Evolutionary conservation across 1,140 invertebrate species (phyloP).

Genomic region (Temnothorax longispinosus): DNA sequence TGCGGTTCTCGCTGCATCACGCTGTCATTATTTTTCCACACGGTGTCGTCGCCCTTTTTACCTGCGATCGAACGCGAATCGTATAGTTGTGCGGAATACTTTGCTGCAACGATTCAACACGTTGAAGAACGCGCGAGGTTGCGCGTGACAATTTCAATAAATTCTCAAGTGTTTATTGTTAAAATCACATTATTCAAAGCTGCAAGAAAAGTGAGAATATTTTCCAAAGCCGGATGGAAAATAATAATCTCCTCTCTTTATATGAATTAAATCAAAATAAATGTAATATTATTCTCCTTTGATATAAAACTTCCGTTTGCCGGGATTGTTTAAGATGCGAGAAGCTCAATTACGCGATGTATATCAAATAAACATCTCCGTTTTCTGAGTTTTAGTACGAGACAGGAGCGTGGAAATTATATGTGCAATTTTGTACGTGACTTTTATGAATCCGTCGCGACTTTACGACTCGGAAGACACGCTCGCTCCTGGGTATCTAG

Average conservation of each 20-base stretch:
- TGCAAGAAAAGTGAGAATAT: background rate
- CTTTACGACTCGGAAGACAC: background rate
- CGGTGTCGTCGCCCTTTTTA: slow-evolving; percentile 2
- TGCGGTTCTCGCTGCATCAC: background rate
- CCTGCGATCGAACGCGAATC: slow-evolving; percentile 35
- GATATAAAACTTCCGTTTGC: background rate
- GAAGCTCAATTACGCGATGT: background rate
- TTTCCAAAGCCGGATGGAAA: background rate
- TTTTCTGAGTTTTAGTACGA: background rate
- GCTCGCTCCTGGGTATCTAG: background rate
- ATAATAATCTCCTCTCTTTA: background rate
- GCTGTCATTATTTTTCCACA: slow-evolving; percentile 46
- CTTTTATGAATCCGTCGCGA: background rate
- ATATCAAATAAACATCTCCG: background rate
- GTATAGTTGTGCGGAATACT: background rate
- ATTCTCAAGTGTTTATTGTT: slow-evolving; percentile 12
- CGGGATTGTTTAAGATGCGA: background rate
- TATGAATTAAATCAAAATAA: background rate
- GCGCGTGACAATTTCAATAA: slow-evolving; percentile 39
- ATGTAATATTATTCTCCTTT: background rate
- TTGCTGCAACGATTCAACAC: slow-evolving; percentile 13
- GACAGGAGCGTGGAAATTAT: background rate
- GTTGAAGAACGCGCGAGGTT: background rate
- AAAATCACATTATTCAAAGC: slow-evolving; percentile 1
- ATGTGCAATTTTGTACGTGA: background rate